These are phyloP conservation scores for Iselma pallidipennis DNA, from an alignment of 2,888 invertebrate species.

Conservation along the genomic window DNA sequence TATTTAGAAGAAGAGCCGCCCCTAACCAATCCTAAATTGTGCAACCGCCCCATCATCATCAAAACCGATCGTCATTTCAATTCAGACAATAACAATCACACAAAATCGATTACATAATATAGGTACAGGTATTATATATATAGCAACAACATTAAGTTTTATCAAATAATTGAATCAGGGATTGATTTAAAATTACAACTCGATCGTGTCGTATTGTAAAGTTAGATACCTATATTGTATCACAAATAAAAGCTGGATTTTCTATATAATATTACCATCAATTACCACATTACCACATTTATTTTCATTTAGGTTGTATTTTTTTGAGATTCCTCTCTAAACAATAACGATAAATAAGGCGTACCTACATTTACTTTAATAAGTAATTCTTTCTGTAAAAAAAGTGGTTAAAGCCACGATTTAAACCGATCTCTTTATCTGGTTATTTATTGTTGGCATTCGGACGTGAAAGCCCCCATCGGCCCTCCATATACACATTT, in stretches of 20 bases:
- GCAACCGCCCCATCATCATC: background rate
- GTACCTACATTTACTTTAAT: background rate
- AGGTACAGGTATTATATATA: background rate
- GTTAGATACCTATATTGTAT: conserved; percentile 3
- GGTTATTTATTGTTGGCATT: conserved; percentile 15
- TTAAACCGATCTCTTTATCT: conserved; percentile 10
- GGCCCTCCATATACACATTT: conserved; percentile 1
- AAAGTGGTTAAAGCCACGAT: background rate
- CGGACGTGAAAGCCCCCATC: conserved; percentile 15
- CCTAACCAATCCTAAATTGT: background rate
- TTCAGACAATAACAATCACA: background rate
- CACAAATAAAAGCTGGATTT: background rate
- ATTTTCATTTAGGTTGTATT: too few relatives aligned
- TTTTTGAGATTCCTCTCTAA: background rate
- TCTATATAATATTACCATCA: conserved; percentile 1
- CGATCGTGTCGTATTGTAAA: background rate
- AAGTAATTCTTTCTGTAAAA: background rate
- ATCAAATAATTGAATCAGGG: conserved; percentile 20
- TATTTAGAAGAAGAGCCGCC: background rate
- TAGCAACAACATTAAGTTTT: conserved; percentile 11
- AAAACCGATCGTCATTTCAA: too few relatives aligned
- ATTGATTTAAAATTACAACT: conserved; percentile 4
- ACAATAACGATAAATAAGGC: background rate
- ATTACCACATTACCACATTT: background rate
- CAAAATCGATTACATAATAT: background rate